Base-by-base conservation (phyloP, 2,888 invertebrate species). In the Drosophila borborema region DNA sequence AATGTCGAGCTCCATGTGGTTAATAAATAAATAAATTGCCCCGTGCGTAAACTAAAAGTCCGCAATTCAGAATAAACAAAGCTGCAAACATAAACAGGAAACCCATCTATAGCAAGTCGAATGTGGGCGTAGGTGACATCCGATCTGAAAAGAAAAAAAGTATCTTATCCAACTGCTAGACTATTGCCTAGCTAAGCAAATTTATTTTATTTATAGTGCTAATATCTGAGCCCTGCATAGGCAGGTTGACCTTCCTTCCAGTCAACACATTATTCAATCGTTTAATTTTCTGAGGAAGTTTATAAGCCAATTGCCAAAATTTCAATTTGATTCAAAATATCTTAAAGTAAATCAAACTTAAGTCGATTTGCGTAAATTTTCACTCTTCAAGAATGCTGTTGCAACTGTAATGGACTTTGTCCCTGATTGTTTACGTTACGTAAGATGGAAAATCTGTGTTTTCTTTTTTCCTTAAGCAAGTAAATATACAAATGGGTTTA, bases 341-440 rank as follows among this genome's bases (percentile, higher is more conserved):
- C 49, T 12, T 40, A 16, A 10, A 23, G 40, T 45, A 16, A n/a
- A n/a, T 9, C 20, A 40, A 54, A 59, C 36, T 54, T 34, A 63
- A 72, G 14, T 23, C 34, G 14, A 59, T 74, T 56, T 66, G 14
- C 80, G 46, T 56, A 28, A 38, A n/a, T 36, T 60, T 65, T 51
- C 3, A 34, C 14, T 3, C 10, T 45, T 85, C 65, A 79, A 79
- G 70, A 74, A 2, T 40, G 38, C 55, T 64, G 41, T 10, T 78
- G 73, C 80, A 89, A 55, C 38, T 86, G 78, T 81, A 84, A 45
- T 54, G 61, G 38, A 55, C 49, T 88, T 82, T 87, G 88, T 73
- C 81, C 82, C 82, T 82, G 78, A 80, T 88, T 88, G 75, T 88
- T 80, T 71, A 72, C 55, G 65, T 85, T 79, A 77, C 49, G 56